These are phyloP conservation scores for Leptarthrus brevirostris DNA, from an alignment of 2,888 invertebrate species.

Conservation along the genomic window DNA sequence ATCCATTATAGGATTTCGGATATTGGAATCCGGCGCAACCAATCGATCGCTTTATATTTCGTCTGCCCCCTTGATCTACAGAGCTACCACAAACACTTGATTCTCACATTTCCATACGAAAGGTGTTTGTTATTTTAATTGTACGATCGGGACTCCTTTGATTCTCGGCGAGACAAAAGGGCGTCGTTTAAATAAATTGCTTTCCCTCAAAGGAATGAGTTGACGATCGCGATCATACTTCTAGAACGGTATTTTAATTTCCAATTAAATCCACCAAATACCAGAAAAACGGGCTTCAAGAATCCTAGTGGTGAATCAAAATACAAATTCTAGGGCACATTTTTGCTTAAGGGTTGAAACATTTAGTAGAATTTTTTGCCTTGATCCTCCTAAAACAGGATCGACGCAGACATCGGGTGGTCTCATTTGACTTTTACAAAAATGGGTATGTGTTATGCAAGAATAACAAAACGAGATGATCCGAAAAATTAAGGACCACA, in stretches of 20 bases:
- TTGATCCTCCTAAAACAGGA: conserved; percentile 17
- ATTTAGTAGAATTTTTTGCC: conserved; percentile 11
- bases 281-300: conserved; percentile 49
- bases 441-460: conserved; percentile 34
- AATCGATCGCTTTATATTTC: conserved; percentile 12
- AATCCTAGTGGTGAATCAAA: not conserved
- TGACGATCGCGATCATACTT: conserved; percentile 49
- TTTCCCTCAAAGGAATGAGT: conserved; percentile 6
- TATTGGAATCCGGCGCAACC: conserved; percentile 18
- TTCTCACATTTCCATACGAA: conserved; percentile 1
- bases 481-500: conserved; percentile 48
- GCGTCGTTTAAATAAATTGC: conserved; percentile 48
- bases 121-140: conserved; percentile 50
- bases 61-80: not conserved
- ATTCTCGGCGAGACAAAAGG: conserved; percentile 49
- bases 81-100: not conserved
- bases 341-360: conserved; percentile 47
- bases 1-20: conserved; percentile 42
- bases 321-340: conserved; percentile 5
- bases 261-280: conserved; percentile 52
- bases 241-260: conserved; percentile 53
- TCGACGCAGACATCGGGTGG: conserved; percentile 36
- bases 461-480: conserved; percentile 46
- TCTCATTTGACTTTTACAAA: conserved; percentile 16
- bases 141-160: conserved; percentile 41